A percentile compares a stretch with the other conserved stretches of the same genome.
These are phyloP conservation scores for Vombatus ursinus DNA, from an alignment of 2,113 vertebrate genomes.

Conservation along the genomic window DNA sequence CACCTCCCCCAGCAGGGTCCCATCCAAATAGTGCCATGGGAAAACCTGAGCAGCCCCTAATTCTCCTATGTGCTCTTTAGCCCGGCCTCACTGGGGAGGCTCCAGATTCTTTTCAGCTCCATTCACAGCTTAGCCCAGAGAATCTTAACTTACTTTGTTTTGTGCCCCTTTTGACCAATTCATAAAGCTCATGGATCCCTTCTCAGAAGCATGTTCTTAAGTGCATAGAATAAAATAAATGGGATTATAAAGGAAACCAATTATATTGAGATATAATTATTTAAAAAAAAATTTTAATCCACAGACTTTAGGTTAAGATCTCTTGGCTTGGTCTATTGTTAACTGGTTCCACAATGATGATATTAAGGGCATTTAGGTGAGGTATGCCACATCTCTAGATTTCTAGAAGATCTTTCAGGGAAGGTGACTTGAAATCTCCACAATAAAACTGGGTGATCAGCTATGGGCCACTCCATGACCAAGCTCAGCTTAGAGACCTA, in stretches of 20 bases:
- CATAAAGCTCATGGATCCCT: background rate
- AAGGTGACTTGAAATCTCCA: background rate
- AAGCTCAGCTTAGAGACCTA: background rate
- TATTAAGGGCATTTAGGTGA: background rate
- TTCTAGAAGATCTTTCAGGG: background rate
- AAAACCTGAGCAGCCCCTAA: background rate
- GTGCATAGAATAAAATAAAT: background rate
- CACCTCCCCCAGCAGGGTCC: background rate
- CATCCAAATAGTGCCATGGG: background rate
- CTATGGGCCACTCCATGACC: background rate
- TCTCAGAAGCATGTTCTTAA: background rate
- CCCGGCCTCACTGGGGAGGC: too few species aligned
- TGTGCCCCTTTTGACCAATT: background rate
- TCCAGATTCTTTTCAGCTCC: background rate
- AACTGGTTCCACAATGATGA: background rate
- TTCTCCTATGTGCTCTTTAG: too few species aligned
- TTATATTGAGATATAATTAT: background rate
- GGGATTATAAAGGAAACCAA: background rate
- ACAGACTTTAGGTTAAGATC: background rate
- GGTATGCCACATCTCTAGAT: background rate
- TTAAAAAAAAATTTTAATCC: background rate
- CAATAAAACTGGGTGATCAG: background rate
- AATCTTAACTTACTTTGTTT: background rate
- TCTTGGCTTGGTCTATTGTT: background rate
- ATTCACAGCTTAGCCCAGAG: background rate